Conservation (phyloP, 1,140 invertebrate genomes). For the Trachymyrmex cornetzi region DNA sequence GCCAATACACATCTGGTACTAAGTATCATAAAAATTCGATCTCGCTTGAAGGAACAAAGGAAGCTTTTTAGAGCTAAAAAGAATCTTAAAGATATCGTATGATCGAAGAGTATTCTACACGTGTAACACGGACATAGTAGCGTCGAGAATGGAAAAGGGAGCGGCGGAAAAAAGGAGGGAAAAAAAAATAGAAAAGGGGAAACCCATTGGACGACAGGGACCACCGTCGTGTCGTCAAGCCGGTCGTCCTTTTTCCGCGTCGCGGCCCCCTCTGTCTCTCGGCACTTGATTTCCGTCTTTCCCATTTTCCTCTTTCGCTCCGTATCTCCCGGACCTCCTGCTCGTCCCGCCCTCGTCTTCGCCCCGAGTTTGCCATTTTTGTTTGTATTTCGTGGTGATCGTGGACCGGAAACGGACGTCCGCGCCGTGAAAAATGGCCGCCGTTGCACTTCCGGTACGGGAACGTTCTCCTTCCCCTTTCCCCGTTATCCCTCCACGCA, state of each 20-base stretch:
- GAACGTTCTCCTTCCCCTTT: conserved; percentile 26
- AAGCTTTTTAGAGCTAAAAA: not conserved
- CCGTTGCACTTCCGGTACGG: conserved; percentile 79
- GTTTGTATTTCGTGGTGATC: conserved; percentile 83
- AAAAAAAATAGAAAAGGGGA: not conserved
- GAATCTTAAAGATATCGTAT: conserved; percentile 31
- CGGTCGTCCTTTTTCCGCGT: conserved; percentile 52
- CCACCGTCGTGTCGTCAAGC: conserved; percentile 47
- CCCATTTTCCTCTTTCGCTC: conserved; percentile 52
- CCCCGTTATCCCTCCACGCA: conserved; percentile 39
- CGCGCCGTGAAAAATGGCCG: conserved; percentile 84
- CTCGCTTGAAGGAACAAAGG: not conserved
- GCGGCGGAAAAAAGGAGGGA: not conserved
- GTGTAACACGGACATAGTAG: not conserved
- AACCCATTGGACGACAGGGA: conserved; percentile 44
- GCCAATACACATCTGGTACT: not conserved
- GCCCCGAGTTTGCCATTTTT: conserved; percentile 76
- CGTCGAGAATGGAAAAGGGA: not conserved
- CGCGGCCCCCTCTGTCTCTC: conserved; percentile 46
- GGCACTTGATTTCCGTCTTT: conserved; percentile 54
- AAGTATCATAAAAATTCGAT: conserved; percentile 43
- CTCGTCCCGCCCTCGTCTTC: conserved; percentile 38
- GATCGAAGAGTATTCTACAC: conserved; percentile 45
- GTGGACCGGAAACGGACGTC: conserved; percentile 83
- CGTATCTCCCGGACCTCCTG: not conserved